These are phyloP conservation scores for Epinephelus lanceolatus DNA, from an alignment of 2,113 vertebrate species.

Conservation along the genomic window DNA sequence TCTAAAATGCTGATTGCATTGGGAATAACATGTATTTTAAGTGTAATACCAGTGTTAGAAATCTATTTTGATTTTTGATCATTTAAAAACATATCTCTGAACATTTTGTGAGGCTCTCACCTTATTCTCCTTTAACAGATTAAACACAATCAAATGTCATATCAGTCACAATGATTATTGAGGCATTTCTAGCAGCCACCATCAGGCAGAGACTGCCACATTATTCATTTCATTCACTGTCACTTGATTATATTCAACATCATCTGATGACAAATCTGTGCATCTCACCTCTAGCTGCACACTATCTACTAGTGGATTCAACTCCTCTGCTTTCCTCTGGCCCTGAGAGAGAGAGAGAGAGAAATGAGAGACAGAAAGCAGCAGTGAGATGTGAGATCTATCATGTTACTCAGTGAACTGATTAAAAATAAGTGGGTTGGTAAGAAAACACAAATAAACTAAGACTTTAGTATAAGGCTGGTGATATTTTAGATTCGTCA, in stretches of 20 bases:
- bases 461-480: not conserved
- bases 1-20: no score
- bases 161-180: not conserved
- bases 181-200: not conserved
- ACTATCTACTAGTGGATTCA: conserved; percentile 91
- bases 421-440: not conserved
- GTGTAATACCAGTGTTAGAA: not conserved
- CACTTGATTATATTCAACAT: conserved; percentile 1
- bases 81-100: not conserved
- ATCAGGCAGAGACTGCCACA: not conserved
- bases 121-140: not conserved
- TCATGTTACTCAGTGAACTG: not conserved
- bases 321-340: conserved; percentile 91
- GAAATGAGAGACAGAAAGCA: not conserved
- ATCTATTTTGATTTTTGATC: not conserved
- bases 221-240: not conserved
- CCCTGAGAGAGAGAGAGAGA: conserved; percentile 80
- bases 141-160: not conserved
- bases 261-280: not conserved
- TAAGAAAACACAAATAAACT: not conserved
- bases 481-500: not conserved
- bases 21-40: not conserved
- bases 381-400: not conserved
- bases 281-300: conserved; percentile 91
- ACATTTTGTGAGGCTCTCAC: not conserved